phyloP scores from a whole-genome alignment of 2,888 invertebrate genomes.

The Mystacides longicornis region DNA sequence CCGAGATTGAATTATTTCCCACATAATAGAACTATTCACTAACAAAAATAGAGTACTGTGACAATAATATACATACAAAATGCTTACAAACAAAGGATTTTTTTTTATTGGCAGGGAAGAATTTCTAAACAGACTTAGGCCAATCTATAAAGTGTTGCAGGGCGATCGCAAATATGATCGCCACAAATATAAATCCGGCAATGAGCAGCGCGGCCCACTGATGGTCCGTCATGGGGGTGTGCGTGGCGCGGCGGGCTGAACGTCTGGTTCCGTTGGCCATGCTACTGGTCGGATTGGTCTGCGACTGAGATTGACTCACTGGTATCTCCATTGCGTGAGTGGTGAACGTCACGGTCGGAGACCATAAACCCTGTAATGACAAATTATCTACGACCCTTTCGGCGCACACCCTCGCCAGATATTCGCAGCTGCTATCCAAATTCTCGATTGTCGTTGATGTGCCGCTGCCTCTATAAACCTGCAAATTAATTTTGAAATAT shows the following conservation, averaged over 20 bases:
- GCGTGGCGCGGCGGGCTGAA: conserved; percentile 29
- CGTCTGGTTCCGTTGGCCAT: conserved; percentile 31
- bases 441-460: conserved; percentile 56
- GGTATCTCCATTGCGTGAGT: conserved; percentile 37
- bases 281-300: conserved; percentile 38
- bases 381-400: conserved; percentile 56
- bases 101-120: not conserved
- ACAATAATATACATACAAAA: not conserved
- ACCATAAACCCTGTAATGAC: conserved; percentile 63
- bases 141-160: conserved; percentile 46
- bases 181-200: conserved; percentile 52
- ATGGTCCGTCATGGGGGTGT: conserved; percentile 44
- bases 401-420: conserved; percentile 70
- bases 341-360: conserved; percentile 55
- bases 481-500: conserved; percentile 23
- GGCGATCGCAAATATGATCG: conserved; percentile 54
- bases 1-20: not conserved
- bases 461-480: conserved; percentile 63
- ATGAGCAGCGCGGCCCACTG: conserved; percentile 59
- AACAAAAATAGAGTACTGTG: no score
- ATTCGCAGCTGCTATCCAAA: conserved; percentile 68
- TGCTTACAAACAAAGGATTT: no score
- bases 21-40: not conserved
- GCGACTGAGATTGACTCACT: conserved; percentile 33
- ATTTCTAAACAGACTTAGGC: conserved; percentile 21